A percentile compares a stretch with the other conserved stretches of the same genome.
Conservation (phyloP, 2,888 invertebrate species). For the Amphipyra tragopoginis region DNA sequence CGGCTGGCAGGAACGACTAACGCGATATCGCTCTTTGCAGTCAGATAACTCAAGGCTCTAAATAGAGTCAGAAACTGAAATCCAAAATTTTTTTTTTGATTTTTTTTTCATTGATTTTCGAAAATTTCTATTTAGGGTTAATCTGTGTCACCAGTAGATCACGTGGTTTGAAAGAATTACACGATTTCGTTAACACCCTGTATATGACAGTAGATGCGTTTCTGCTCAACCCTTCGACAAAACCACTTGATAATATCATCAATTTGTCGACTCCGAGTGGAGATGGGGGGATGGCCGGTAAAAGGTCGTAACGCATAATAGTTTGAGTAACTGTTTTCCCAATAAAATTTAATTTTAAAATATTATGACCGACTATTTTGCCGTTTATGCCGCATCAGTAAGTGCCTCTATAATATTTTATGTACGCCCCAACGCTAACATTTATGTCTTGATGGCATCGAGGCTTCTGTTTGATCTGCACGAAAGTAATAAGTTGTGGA, state of each 20-base stretch:
- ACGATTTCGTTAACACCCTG: too few relatives aligned
- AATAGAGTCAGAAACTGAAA: too few relatives aligned
- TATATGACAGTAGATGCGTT: too few relatives aligned
- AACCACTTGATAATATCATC: constrained; percentile 40
- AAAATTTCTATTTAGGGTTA: too few relatives aligned
- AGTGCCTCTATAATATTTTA: constrained; percentile 52
- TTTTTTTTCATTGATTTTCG: too few relatives aligned
- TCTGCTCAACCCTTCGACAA: not conserved
- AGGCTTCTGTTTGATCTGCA: constrained; percentile 42
- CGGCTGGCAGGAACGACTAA: too few relatives aligned
- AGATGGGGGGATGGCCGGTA: not conserved
- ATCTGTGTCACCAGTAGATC: too few relatives aligned
- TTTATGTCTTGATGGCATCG: constrained; percentile 43
- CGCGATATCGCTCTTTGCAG: too few relatives aligned
- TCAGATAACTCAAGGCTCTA: too few relatives aligned
- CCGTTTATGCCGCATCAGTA: constrained; percentile 37
- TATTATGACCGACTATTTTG: constrained; percentile 32
- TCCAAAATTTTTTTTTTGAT: too few relatives aligned
- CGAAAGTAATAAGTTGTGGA: constrained; percentile 30
- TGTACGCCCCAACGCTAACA: constrained; percentile 27
- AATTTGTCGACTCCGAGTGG: constrained; percentile 30
- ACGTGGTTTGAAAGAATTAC: too few relatives aligned
- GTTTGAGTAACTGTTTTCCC: constrained; percentile 27
- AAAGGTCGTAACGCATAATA: constrained; percentile 9
- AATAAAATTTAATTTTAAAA: constrained; percentile 51